These are phyloP conservation scores for Cnemophilus loriae DNA, from an alignment of 2,113 vertebrate species.

Conservation along the genomic window DNA sequence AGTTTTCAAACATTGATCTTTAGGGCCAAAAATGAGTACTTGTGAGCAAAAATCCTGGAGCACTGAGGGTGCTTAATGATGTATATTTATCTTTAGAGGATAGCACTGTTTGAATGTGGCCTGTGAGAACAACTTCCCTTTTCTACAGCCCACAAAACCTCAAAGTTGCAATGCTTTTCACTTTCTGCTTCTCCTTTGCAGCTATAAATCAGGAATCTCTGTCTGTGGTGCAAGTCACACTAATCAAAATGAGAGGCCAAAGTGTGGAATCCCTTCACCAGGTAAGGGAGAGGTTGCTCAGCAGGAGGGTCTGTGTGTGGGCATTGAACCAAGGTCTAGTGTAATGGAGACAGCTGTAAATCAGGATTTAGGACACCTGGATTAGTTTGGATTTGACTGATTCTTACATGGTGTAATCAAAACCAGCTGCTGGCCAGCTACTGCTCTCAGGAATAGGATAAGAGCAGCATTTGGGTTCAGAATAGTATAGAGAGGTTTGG, in stretches of 20 bases:
- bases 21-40: neutral
- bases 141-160: neutral
- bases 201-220: conserved; percentile 34
- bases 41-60: neutral
- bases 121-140: neutral
- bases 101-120: neutral
- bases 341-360: neutral
- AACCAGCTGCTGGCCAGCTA: neutral
- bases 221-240: conserved; percentile 16
- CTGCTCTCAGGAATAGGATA: neutral
- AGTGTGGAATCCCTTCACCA: conserved; percentile 68
- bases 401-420: neutral
- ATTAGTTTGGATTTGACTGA: neutral
- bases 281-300: conserved; percentile 49
- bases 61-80: neutral
- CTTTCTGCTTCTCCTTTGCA: conserved; percentile 19
- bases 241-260: conserved; percentile 47
- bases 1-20: neutral
- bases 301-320: neutral
- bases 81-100: neutral
- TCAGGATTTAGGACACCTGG: neutral
- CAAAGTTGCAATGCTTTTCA: neutral
- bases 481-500: neutral
- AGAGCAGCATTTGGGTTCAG: neutral
- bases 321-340: neutral